These are phyloP conservation scores for Gymnorhina tibicen DNA, from an alignment of 2,113 vertebrate genomes.

Conservation along the genomic window DNA sequence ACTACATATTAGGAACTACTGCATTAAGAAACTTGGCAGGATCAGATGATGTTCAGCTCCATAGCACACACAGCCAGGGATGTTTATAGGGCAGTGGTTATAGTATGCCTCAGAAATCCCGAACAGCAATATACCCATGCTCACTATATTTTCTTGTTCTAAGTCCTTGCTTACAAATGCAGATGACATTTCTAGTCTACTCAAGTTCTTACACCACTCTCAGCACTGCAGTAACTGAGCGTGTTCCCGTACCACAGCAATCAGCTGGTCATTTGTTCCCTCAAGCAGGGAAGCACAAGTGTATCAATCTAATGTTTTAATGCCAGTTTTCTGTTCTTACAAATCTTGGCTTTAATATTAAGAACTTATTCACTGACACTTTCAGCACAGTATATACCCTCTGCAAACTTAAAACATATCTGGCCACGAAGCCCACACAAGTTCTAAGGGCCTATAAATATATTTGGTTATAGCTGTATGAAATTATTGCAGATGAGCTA, in stretches of 20 bases:
- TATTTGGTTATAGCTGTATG: not conserved
- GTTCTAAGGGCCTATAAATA: not conserved
- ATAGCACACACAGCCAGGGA: not conserved
- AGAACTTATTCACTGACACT: not conserved
- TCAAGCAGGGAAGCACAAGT: not conserved
- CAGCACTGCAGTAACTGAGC: not conserved
- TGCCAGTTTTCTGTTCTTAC: not conserved
- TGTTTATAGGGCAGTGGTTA: not conserved
- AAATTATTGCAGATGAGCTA: not conserved
- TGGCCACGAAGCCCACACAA: not conserved
- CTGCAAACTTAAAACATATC: not conserved
- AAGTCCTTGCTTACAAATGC: not conserved
- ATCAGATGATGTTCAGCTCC: not conserved
- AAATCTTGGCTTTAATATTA: not conserved
- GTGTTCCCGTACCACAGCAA: not conserved
- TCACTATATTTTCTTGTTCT: not conserved
- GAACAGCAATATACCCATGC: not conserved
- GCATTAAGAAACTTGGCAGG: not conserved
- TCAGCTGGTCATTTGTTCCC: not conserved
- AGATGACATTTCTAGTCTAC: not conserved
- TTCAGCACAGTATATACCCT: not conserved
- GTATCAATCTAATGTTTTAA: not conserved
- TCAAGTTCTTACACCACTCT: not conserved
- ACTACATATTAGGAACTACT: not conserved
- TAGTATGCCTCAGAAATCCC: not conserved